These are phyloP conservation scores for Coracias cyanogaster DNA, from an alignment of 2,797 vertebrate species.

Conservation along the genomic window DNA sequence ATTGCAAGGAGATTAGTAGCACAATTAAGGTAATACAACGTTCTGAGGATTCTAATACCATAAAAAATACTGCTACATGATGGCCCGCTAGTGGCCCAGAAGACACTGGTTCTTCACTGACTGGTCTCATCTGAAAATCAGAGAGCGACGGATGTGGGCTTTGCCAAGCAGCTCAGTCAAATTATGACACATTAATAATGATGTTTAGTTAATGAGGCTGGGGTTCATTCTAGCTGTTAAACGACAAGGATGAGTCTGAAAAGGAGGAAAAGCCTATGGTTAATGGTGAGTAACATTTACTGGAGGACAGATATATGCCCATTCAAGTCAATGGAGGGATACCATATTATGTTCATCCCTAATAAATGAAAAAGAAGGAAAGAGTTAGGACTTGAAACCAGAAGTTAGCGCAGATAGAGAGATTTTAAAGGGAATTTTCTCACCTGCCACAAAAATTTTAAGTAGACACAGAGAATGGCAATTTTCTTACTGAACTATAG, in stretches of 20 bases:
- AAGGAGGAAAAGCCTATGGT: neutral
- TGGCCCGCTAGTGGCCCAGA: neutral
- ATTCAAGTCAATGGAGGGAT: neutral
- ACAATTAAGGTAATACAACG: neutral
- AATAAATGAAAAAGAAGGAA: neutral
- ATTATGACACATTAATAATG: neutral
- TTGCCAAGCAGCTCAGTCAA: neutral
- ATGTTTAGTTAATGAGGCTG: neutral
- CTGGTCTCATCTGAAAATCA: neutral
- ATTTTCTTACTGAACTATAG: neutral
- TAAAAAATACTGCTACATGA: neutral
- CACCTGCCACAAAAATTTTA: neutral
- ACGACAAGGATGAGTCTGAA: neutral
- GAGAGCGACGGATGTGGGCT: neutral
- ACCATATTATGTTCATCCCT: fast-evolving
- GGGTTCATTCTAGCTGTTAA: neutral
- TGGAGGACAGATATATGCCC: neutral
- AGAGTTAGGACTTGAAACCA: neutral
- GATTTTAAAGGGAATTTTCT: neutral
- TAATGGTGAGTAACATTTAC: neutral
- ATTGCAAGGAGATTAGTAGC: neutral
- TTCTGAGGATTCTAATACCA: neutral
- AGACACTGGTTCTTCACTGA: neutral
- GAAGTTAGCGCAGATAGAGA: neutral
- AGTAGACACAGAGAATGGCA: neutral